Evolutionary conservation across 2,113 vertebrate species (phyloP), one percentile per base, ranked within the genome.

Genomic region (Oxyura jamaicensis): DNA sequence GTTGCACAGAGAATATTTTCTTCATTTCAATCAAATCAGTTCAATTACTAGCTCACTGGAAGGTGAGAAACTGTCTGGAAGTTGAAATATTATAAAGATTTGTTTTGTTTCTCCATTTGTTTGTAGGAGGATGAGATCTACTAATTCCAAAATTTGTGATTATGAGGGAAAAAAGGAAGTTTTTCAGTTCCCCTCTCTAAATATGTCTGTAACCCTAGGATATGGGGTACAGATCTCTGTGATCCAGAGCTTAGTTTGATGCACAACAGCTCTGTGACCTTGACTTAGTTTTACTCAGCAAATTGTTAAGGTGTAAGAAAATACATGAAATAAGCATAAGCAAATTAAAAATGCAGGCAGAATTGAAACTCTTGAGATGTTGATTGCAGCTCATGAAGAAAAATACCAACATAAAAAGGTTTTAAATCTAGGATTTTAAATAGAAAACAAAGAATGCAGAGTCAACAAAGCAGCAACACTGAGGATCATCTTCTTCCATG

Each of bases 21-120:
- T 90, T 79, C 12, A 83, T 83, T 82, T 92, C 86, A 73, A 67
- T 80, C 67, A 92, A 91, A 83, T 73, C 76, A 31, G 28, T 83
- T 88, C 53, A 93, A 72, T 83, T 83, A 85, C 53, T 73, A 33
- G 9, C 42, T 73, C 58, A 56, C 44, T 29, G 42, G 88, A 82
- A 88, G 48, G 28, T 76, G 53, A 76, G 53, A 85, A 88, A 63
- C 60, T 88, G 33, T 1, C 28, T 68, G 28, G 25, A 58, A 90
- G 25, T 65, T 63, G 28, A 63, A 66, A 90, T 83, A 85, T 68
- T 29, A 46, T 28, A 42, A 75, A 83, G 52, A 60, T 68, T 83
- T 85, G 19, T 73, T 88, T 93, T 69, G 39, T 88, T 92, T 79
- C 31, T 73, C 42, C 13, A 71, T 13, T 35, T 53, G 10, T 35